A percentile compares a stretch with the other conserved stretches of the same genome.
Evolutionary conservation across 2,113 vertebrate genomes (phyloP).

Genomic region (Thunnus maccoyii): DNA sequence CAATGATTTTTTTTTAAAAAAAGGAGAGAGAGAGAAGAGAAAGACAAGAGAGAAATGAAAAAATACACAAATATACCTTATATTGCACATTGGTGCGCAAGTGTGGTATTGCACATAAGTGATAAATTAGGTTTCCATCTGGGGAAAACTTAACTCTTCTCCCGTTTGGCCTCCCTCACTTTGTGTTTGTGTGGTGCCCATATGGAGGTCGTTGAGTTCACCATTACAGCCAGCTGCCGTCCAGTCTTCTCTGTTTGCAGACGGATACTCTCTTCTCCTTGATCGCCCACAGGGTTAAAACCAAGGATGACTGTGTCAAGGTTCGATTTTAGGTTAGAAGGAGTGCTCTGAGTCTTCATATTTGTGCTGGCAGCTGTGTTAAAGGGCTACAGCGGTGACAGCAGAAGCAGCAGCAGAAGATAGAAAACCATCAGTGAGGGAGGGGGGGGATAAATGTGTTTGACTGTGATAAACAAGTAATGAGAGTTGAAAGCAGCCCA

Average conservation of each 20-base stretch:
- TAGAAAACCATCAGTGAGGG: background rate
- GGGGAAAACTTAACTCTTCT: background rate
- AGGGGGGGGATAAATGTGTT: slow-evolving; percentile 51
- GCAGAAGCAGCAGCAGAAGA: slow-evolving; percentile 8
- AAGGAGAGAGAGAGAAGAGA: too few relatives aligned
- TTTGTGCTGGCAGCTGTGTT: slow-evolving; percentile 44
- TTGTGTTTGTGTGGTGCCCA: slow-evolving; percentile 35
- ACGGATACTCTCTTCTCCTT: slow-evolving; percentile 29
- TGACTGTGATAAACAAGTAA: slow-evolving; percentile 51
- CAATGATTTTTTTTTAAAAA: too few relatives aligned
- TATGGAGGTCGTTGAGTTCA: slow-evolving; percentile 49
- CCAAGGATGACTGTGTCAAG: slow-evolving; percentile 40
- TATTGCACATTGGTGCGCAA: too few relatives aligned
- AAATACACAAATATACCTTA: too few relatives aligned
- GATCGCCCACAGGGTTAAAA: slow-evolving; percentile 45
- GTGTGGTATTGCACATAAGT: too few relatives aligned
- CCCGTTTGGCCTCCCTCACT: slow-evolving; percentile 14
- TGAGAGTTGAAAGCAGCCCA: slow-evolving; percentile 31
- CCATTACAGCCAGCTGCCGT: slow-evolving; percentile 49
- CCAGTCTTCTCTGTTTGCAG: slow-evolving; percentile 35
- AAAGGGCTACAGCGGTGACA: slow-evolving; percentile 15
- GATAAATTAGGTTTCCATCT: background rate
- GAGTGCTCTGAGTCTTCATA: background rate
- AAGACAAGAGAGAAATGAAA: too few relatives aligned
- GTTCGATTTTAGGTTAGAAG: slow-evolving; percentile 33